phyloP scores from a whole-genome alignment of 2,797 vertebrate species.

The Pempheris klunzingeri region DNA sequence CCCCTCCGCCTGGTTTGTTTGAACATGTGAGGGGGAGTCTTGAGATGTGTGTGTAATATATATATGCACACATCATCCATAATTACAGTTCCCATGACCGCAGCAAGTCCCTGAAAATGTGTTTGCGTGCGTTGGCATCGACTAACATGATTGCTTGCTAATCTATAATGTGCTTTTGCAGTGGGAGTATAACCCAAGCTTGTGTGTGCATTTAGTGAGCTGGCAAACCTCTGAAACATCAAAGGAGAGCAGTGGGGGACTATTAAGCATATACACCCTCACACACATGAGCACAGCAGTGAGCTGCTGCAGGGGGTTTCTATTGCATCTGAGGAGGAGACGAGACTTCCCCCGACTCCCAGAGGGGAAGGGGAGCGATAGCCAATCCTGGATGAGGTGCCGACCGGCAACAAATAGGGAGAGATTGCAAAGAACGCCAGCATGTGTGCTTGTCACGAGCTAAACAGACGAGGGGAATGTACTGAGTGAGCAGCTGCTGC shows the following conservation, averaged over 20 bases:
- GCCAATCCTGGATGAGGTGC: constrained; percentile 67
- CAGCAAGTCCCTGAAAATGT: constrained; percentile 7
- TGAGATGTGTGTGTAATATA: constrained; percentile 20
- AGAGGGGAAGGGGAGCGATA: constrained; percentile 57
- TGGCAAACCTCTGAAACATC: constrained; percentile 60
- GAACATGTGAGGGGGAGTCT: constrained; percentile 31
- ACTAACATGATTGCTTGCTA: constrained; percentile 30
- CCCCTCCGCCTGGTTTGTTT: constrained; percentile 33
- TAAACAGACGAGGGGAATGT: constrained; percentile 23
- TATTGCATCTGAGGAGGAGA: constrained; percentile 74
- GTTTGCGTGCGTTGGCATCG: not conserved
- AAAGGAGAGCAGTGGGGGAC: constrained; percentile 62
- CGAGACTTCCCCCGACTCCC: constrained; percentile 58
- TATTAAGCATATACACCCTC: constrained; percentile 53
- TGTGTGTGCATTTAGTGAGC: constrained; percentile 60
- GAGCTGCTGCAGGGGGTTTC: constrained; percentile 74
- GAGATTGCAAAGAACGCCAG: constrained; percentile 16
- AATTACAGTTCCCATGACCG: constrained; percentile 43
- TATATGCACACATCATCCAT: constrained; percentile 26
- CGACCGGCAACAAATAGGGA: constrained; percentile 44
- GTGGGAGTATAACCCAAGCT: constrained; percentile 29
- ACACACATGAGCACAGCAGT: constrained; percentile 18
- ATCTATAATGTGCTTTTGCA: constrained; percentile 40
- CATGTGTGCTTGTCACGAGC: constrained; percentile 44
- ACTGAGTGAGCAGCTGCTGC: constrained; percentile 20